These are phyloP conservation scores for Drymodes brunneopygia DNA, from an alignment of 2,113 vertebrate genomes.

Conservation along the genomic window DNA sequence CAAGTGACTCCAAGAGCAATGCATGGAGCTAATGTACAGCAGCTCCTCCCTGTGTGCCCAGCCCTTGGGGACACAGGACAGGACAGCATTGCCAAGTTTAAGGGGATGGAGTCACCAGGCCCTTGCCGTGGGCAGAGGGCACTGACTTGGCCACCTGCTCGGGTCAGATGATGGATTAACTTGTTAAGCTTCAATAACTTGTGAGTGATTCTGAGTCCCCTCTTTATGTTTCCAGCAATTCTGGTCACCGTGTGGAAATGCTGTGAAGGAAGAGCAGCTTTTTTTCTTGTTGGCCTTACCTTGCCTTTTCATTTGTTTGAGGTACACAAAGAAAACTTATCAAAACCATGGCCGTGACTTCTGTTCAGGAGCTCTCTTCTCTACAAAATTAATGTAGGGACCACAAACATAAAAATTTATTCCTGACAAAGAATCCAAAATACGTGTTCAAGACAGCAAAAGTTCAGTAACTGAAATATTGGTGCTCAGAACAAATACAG, in stretches of 20 bases:
- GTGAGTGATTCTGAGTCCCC: neutral
- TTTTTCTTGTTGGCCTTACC: neutral
- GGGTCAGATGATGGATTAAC: neutral
- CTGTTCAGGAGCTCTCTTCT: neutral
- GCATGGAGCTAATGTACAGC: neutral
- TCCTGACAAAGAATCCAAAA: neutral
- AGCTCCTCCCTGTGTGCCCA: neutral
- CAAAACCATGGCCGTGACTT: neutral
- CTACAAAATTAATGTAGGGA: neutral
- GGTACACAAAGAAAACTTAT: neutral
- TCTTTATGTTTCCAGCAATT: neutral
- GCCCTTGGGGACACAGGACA: neutral
- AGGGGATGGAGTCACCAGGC: neutral
- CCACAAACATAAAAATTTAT: neutral
- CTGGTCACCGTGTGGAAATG: neutral
- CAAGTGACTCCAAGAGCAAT: neutral
- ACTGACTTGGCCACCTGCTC: neutral
- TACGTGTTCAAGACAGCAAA: neutral
- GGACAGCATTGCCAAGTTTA: fast-evolving
- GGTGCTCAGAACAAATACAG: neutral
- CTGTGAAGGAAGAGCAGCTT: neutral
- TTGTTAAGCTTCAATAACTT: neutral
- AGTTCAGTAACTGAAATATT: neutral
- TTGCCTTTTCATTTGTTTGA: neutral
- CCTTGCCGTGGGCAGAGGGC: neutral